Evolutionary conservation across 1,140 invertebrate species (phyloP).

Genomic region (Sitobion miscanthi): DNA sequence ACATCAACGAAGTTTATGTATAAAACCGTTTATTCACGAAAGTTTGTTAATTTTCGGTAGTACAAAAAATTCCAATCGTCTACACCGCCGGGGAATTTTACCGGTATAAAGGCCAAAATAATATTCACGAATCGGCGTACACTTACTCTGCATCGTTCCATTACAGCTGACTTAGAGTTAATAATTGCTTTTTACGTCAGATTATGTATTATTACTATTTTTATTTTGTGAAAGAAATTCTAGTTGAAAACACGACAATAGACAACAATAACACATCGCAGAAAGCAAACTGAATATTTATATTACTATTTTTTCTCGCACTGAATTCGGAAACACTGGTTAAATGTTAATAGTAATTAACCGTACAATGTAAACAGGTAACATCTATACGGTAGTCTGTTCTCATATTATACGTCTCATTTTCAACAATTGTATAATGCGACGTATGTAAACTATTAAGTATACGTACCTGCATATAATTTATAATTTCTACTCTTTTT

Average conservation of each 20-base stretch:
- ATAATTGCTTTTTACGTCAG: background rate
- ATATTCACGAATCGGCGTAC: background rate
- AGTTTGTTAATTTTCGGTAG: background rate
- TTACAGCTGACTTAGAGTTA: background rate
- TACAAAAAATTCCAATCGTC: background rate
- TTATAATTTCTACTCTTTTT: background rate
- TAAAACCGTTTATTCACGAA: background rate
- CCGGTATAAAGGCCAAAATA: conserved; percentile 4
- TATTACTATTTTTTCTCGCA: background rate
- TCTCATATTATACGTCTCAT: background rate
- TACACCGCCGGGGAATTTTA: background rate
- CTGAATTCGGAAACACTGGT: background rate
- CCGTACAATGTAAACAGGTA: background rate
- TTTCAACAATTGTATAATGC: background rate
- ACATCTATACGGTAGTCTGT: background rate
- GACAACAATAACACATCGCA: background rate
- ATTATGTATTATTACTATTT: background rate
- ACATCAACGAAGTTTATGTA: background rate
- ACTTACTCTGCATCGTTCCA: background rate
- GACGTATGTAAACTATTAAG: background rate
- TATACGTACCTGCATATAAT: background rate
- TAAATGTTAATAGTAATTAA: background rate
- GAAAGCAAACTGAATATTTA: background rate
- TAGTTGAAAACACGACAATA: background rate
- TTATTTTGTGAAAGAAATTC: background rate